Conservation (phyloP, 37 sponge, comb jelly and placozoan genomes). For the Lycopodina hypogea region DNA sequence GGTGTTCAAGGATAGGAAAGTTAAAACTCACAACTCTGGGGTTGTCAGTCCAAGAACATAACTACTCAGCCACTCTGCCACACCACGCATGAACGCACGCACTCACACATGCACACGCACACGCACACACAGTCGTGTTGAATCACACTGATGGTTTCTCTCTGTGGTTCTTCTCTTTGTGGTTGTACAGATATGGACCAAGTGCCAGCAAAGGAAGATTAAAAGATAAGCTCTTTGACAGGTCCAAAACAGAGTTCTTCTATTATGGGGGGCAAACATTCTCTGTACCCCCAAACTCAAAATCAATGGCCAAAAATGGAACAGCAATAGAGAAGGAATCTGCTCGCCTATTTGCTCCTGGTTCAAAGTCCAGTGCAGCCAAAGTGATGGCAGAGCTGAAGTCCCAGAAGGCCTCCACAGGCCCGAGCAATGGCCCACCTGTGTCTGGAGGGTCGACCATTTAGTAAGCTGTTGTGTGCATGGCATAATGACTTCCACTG, state of each 20-base stretch:
- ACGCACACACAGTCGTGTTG: no score
- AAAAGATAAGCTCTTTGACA: slow-evolving; percentile 17
- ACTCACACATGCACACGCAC: no score
- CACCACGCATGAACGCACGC: no score
- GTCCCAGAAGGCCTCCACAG: neutral
- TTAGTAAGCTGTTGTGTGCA: no score
- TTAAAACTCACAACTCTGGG: no score
- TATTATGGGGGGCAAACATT: slow-evolving; percentile 40
- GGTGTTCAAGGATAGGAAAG: no score
- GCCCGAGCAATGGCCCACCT: neutral
- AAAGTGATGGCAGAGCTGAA: slow-evolving; percentile 9
- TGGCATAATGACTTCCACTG: no score
- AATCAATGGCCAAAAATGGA: neutral
- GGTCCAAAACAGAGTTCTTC: slow-evolving; percentile 31
- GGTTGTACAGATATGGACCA: slow-evolving; percentile 60
- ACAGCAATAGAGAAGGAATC: neutral
- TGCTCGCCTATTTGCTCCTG: slow-evolving; percentile 21
- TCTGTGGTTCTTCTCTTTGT: no score
- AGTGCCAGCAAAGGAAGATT: slow-evolving; percentile 6
- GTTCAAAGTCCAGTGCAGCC: slow-evolving; percentile 26
- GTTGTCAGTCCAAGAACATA: no score
- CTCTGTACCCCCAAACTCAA: neutral
- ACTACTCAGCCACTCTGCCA: no score
- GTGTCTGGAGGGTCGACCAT: no score
- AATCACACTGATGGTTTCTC: no score